Conservation (phyloP, 2,888 invertebrate genomes). For the Buathra laborator region DNA sequence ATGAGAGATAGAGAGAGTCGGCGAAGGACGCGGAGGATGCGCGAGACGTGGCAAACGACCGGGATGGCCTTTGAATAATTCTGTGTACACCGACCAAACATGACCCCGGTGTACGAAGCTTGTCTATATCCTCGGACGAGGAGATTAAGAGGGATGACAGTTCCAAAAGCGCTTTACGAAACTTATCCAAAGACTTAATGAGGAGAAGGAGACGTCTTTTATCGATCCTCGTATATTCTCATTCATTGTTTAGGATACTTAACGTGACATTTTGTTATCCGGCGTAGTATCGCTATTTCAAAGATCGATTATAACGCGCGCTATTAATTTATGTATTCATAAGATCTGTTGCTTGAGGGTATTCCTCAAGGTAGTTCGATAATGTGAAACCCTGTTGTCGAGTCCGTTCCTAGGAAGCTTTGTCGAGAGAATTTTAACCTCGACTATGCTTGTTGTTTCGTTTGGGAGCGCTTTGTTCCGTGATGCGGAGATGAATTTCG, state of each 20-base stretch:
- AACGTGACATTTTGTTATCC: background rate
- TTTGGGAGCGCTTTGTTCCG: too few species aligned
- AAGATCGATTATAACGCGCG: background rate
- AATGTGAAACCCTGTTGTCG: background rate
- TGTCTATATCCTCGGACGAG: conserved; percentile 38
- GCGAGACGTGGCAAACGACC: conserved; percentile 33
- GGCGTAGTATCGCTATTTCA: background rate
- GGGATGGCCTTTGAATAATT: conserved; percentile 66
- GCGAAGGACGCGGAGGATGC: conserved; percentile 24
- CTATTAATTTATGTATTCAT: background rate
- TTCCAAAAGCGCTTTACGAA: conserved; percentile 71
- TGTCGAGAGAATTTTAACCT: background rate
- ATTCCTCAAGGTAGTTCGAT: background rate
- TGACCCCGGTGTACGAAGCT: conserved; percentile 50
- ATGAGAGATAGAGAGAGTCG: conserved; percentile 17
- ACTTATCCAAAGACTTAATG: conserved; percentile 41
- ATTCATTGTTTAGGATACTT: background rate
- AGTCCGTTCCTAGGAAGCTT: background rate
- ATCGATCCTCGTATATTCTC: background rate
- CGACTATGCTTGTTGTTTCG: background rate
- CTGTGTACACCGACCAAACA: conserved; percentile 70
- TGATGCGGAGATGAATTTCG: too few species aligned
- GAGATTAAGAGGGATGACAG: conserved; percentile 76
- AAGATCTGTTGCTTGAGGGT: background rate
- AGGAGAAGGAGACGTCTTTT: background rate